Evolutionary conservation across 2,888 invertebrate species (phyloP).

Genomic region (Podabrus alpinus): DNA sequence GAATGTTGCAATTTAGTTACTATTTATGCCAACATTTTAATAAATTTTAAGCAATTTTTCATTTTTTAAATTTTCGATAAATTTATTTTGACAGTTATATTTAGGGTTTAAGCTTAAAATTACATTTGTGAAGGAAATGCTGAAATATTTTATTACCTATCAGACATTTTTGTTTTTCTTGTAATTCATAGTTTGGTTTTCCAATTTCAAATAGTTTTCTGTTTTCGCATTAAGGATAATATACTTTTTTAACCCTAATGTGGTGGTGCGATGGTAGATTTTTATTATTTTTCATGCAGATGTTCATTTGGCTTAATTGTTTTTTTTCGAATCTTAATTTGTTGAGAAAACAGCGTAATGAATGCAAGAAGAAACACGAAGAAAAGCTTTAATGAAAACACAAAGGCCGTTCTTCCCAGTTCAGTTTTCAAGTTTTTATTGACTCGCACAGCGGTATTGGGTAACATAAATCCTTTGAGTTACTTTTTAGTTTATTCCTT

Average conservation of each 20-base stretch:
- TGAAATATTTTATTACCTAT: not conserved
- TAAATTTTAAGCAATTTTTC: not conserved
- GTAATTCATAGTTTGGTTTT: not conserved
- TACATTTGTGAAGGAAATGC: not conserved
- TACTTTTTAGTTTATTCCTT: not conserved
- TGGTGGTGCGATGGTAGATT: no score
- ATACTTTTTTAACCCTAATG: no score
- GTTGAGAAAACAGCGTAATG: not conserved
- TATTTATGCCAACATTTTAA: not conserved
- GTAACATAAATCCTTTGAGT: not conserved
- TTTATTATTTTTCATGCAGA: no score
- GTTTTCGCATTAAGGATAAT: no score
- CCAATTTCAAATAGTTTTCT: not conserved
- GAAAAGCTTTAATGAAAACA: not conserved
- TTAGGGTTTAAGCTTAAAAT: not conserved
- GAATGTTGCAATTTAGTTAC: not conserved
- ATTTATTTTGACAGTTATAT: not conserved
- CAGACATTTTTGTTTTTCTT: not conserved
- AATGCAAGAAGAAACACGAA: not conserved
- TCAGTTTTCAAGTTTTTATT: not conserved
- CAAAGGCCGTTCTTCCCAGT: not conserved
- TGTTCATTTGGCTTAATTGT: no score
- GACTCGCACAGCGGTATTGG: not conserved
- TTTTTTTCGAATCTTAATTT: not conserved
- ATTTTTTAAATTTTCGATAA: not conserved